These are phyloP conservation scores for Dioctria linearis DNA, from an alignment of 2,888 invertebrate genomes.

Conservation along the genomic window DNA sequence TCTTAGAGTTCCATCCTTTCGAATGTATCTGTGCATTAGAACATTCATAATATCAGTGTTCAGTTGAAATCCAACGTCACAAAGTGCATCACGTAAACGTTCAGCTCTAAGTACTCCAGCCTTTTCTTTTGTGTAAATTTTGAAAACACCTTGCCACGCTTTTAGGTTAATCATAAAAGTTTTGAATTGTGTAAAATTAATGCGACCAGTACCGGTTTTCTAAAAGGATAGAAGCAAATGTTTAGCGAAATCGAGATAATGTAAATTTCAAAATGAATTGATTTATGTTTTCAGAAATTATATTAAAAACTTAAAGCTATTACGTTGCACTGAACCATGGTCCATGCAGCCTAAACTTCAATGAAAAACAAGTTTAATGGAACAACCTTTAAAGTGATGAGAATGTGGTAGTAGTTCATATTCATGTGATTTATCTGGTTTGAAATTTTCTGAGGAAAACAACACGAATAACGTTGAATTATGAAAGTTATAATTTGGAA, in stretches of 20 bases:
- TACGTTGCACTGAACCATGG: too few relatives aligned
- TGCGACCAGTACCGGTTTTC: conserved; percentile 84
- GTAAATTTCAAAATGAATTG: neutral
- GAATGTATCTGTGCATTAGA: conserved; percentile 88
- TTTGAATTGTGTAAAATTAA: conserved; percentile 89
- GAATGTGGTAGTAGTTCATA: too few relatives aligned
- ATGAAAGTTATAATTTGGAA: too few relatives aligned
- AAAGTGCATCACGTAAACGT: conserved; percentile 84
- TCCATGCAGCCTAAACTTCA: too few relatives aligned
- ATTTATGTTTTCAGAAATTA: too few relatives aligned
- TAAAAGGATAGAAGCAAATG: conserved; percentile 65
- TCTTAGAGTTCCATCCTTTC: conserved; percentile 91
- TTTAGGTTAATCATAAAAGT: conserved; percentile 93
- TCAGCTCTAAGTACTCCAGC: conserved; percentile 92
- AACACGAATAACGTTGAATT: too few relatives aligned
- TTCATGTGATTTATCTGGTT: too few relatives aligned
- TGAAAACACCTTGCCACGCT: conserved; percentile 92
- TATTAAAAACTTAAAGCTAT: too few relatives aligned
- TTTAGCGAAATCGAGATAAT: conserved; percentile 1
- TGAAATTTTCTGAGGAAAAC: too few relatives aligned
- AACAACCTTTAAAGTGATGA: too few relatives aligned
- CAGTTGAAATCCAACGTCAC: conserved; percentile 90
- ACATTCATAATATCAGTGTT: conserved; percentile 88
- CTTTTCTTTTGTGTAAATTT: conserved; percentile 91
- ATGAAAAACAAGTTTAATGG: too few relatives aligned